Conservation (phyloP, 2,797 vertebrate species). For the Leuciscus waleckii region DNA sequence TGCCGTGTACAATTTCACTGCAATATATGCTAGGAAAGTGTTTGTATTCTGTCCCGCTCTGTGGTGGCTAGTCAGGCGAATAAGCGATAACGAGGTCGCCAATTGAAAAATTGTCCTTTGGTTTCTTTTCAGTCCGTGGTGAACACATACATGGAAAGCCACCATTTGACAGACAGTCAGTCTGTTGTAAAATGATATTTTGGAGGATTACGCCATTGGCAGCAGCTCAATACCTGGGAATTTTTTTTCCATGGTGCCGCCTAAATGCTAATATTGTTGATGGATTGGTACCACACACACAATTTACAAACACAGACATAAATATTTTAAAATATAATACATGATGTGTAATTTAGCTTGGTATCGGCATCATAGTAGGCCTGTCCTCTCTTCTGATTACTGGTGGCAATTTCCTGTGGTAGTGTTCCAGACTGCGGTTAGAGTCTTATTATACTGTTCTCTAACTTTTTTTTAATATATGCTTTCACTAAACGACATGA, state of each 20-base stretch:
- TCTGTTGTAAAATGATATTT: constrained; percentile 37
- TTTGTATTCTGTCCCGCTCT: constrained; percentile 32
- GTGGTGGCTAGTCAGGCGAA: constrained; percentile 29
- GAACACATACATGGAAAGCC: constrained; percentile 31
- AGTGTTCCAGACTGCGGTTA: constrained; percentile 68
- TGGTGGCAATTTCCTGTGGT: constrained; percentile 75
- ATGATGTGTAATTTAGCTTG: constrained; percentile 31
- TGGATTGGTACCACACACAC: not conserved
- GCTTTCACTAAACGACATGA: constrained; percentile 76
- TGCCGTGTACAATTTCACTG: constrained; percentile 36
- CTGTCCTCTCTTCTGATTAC: constrained; percentile 46
- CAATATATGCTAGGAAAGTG: constrained; percentile 28
- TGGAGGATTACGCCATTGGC: constrained; percentile 8
- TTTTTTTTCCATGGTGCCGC: not conserved
- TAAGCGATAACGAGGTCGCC: constrained; percentile 37
- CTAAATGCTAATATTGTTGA: constrained; percentile 17
- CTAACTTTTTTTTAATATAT: constrained; percentile 76
- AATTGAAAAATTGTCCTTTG: constrained; percentile 42
- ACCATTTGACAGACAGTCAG: constrained; percentile 30
- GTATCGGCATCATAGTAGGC: not conserved
- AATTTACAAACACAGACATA: constrained; percentile 18
- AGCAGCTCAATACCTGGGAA: constrained; percentile 7
- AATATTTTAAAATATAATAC: not conserved
- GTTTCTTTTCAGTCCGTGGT: constrained; percentile 28
- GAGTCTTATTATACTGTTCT: constrained; percentile 76